These are phyloP conservation scores for Calidris pygmaea DNA, from an alignment of 2,113 vertebrate species.

Conservation along the genomic window DNA sequence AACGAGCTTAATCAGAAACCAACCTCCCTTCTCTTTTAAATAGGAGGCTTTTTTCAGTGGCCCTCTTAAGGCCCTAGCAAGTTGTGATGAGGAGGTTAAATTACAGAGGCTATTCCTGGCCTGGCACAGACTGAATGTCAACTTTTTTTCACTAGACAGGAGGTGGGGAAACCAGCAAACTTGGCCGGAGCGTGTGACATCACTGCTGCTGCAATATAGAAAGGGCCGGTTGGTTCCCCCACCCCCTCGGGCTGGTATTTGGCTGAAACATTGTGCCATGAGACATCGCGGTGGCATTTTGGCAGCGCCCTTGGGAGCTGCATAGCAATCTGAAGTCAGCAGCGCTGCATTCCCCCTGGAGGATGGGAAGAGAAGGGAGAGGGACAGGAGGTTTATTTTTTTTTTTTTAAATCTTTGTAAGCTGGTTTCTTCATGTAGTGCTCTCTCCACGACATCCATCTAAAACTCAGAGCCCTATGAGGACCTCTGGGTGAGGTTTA, in stretches of 20 bases:
- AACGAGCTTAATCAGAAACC: not conserved
- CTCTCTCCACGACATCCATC: not conserved
- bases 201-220: conserved; percentile 45
- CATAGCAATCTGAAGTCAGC: not conserved
- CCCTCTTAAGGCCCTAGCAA: not conserved
- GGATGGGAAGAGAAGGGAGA: not conserved
- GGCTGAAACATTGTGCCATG: conserved; percentile 39
- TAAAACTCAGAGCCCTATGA: not conserved
- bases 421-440: not conserved
- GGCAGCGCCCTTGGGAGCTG: not conserved
- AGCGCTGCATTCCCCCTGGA: not conserved
- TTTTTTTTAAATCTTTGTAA: not conserved
- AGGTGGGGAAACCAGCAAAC: not conserved
- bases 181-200: not conserved
- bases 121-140: conserved; percentile 56
- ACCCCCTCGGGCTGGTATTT: conserved; percentile 3
- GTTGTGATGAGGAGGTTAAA: conserved; percentile 27
- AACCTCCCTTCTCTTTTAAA: not conserved
- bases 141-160: conserved; percentile 42
- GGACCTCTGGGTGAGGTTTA: not conserved
- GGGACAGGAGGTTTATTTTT: not conserved
- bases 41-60: not conserved
- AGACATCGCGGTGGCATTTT: conserved; percentile 27
- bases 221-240: not conserved
- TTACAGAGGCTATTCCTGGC: conserved; percentile 58